Conservation (phyloP, 2,113 vertebrate genomes). For the Lates calcarifer region DNA sequence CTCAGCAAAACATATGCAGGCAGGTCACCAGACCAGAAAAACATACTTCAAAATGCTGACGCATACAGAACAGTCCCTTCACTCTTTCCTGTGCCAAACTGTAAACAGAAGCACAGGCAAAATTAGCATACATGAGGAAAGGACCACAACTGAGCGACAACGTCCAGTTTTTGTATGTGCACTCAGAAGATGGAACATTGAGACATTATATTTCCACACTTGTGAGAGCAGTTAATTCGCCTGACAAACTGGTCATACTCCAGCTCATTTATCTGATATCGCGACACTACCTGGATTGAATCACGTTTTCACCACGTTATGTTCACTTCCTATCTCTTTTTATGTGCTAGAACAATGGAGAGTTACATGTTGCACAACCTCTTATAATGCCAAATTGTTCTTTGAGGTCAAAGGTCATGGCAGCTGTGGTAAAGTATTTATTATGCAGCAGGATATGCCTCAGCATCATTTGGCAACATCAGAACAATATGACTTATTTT, state of each 20-base stretch:
- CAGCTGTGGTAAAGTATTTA: not conserved
- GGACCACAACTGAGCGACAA: not conserved
- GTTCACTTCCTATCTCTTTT: not conserved
- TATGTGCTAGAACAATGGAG: not conserved
- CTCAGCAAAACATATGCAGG: constrained; percentile 42
- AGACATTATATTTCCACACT: not conserved
- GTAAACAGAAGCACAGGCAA: constrained; percentile 12
- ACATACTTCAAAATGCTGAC: constrained; percentile 59
- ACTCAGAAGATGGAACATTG: not conserved
- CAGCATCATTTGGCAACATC: not conserved
- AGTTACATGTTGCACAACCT: too few species aligned
- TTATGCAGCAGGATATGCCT: not conserved
- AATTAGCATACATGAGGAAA: not conserved
- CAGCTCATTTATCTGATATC: too few species aligned
- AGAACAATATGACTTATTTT: not conserved
- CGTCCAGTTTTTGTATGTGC: not conserved
- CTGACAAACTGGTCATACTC: too few species aligned
- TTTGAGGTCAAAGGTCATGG: not conserved
- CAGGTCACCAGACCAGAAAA: constrained; percentile 47
- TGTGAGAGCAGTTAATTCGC: constrained; percentile 22
- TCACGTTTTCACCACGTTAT: not conserved
- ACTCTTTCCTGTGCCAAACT: constrained; percentile 5
- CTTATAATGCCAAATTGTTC: not conserved
- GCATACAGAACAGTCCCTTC: constrained; percentile 22
- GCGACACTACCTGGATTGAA: too few species aligned